phyloP scores from a whole-genome alignment of 2,113 vertebrate species.

The Lepus europaeus region DNA sequence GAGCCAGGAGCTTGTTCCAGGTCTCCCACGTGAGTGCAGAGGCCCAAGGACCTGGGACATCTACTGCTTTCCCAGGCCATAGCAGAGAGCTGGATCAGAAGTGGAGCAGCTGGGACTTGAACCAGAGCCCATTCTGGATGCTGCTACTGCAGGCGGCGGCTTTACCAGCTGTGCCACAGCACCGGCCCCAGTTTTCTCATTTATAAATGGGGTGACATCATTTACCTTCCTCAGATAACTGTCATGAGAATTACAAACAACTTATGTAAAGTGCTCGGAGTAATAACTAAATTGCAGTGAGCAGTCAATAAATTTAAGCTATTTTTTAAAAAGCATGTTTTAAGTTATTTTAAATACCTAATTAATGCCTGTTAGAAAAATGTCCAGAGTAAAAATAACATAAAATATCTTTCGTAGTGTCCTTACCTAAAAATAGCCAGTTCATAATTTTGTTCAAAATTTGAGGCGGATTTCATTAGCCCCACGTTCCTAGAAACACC shows the following conservation, averaged over 20 bases:
- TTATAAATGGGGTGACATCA: not conserved
- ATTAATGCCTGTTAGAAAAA: constrained; percentile 40
- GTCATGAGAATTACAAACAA: constrained; percentile 34
- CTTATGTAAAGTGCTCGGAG: not conserved
- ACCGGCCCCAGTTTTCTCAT: not conserved
- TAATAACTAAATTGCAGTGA: not conserved
- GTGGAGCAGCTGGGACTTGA: no score
- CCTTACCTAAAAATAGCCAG: not conserved
- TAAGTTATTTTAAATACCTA: constrained; percentile 19
- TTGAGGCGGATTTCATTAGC: not conserved
- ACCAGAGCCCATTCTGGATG: no score
- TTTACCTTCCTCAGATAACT: not conserved
- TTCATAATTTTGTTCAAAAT: constrained; percentile 42
- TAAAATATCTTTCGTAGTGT: not conserved
- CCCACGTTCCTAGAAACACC: not conserved
- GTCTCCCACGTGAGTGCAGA: no score
- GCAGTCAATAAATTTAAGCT: not conserved
- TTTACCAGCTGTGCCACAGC: no score
- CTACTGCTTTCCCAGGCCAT: no score
- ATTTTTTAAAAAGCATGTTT: not conserved
- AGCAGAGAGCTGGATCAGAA: no score
- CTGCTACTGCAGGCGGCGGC: no score
- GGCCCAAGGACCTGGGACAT: no score
- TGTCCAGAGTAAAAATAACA: constrained; percentile 21
- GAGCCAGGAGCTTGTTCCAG: no score